A percentile compares a stretch with the other conserved stretches of the same genome.
phyloP scores from a whole-genome alignment of 2,797 vertebrate genomes.

The Sebastes vulpes region DNA sequence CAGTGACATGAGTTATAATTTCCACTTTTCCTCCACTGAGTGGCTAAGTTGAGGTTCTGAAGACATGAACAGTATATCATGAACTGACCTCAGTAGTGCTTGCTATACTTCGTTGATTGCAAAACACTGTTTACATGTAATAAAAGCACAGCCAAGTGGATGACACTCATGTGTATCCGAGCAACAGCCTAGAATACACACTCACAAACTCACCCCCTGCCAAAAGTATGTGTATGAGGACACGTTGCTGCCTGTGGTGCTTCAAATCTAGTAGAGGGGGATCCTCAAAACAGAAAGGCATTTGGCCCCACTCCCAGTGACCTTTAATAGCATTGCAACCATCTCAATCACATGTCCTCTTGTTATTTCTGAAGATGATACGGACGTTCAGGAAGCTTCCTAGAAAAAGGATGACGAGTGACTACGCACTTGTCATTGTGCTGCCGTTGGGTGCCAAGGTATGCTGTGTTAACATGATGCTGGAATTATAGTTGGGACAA shows the following conservation, averaged over 20 bases:
- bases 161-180: slow-evolving; percentile 23
- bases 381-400: slow-evolving; percentile 29
- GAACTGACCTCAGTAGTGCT: background rate
- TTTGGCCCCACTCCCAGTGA: slow-evolving; percentile 58
- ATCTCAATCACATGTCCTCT: slow-evolving; percentile 50
- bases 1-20: background rate
- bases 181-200: slow-evolving; percentile 47
- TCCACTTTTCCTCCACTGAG: background rate
- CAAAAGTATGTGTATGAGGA: slow-evolving; percentile 62
- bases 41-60: background rate
- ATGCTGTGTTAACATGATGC: background rate
- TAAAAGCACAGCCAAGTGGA: background rate
- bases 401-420: slow-evolving; percentile 31
- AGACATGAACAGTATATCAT: background rate
- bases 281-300: slow-evolving; percentile 80
- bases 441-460: background rate
- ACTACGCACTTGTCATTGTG: background rate
- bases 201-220: slow-evolving; percentile 13
- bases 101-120: slow-evolving; percentile 9
- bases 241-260: slow-evolving; percentile 34
- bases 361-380: slow-evolving; percentile 48
- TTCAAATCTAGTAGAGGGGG: slow-evolving; percentile 35
- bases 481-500: background rate
- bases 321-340: slow-evolving; percentile 67
- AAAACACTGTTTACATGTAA: slow-evolving; percentile 57